These are phyloP conservation scores for Aethina tumida DNA, from an alignment of 1,140 invertebrate species.

Conservation along the genomic window DNA sequence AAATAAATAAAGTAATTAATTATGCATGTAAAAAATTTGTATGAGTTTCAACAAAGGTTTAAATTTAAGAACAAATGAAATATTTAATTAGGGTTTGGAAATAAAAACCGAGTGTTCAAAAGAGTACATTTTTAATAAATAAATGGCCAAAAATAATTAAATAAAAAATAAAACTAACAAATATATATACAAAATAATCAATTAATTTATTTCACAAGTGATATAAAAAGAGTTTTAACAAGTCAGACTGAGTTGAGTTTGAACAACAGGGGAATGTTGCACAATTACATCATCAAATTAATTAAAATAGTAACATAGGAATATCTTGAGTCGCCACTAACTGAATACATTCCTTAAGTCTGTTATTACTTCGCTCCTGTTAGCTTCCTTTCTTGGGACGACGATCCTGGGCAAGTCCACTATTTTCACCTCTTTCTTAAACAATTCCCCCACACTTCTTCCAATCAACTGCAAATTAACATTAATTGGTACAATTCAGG, in stretches of 20 bases:
- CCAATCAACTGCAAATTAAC: constrained; percentile 58
- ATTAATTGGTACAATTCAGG: constrained; percentile 6
- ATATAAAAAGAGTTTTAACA: constrained; percentile 2
- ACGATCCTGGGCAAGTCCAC: constrained; percentile 62
- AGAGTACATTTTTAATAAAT: too few species aligned
- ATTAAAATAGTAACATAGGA: constrained; percentile 12
- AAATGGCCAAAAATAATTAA: constrained; percentile 12
- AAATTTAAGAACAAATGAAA: too few species aligned
- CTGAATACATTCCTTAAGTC: constrained; percentile 27
- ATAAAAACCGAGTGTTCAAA: too few species aligned
- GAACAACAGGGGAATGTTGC: constrained; percentile 25
- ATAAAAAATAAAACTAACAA: constrained; percentile 13
- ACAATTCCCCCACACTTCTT: constrained; percentile 70
- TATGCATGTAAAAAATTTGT: too few species aligned
- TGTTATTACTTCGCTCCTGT: constrained; percentile 37
- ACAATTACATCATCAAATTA: constrained; percentile 19
- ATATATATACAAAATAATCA: constrained; percentile 15
- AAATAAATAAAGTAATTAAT: too few species aligned
- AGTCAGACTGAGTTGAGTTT: constrained; percentile 14
- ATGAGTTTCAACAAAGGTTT: too few species aligned
- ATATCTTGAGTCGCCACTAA: constrained; percentile 19
- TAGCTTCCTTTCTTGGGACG: constrained; percentile 43
- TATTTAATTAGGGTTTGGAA: too few species aligned
- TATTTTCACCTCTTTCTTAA: constrained; percentile 77
- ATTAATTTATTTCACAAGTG: constrained; percentile 2